Conservation (phyloP, 2,113 vertebrate species). For the Carassius gibelio region DNA sequence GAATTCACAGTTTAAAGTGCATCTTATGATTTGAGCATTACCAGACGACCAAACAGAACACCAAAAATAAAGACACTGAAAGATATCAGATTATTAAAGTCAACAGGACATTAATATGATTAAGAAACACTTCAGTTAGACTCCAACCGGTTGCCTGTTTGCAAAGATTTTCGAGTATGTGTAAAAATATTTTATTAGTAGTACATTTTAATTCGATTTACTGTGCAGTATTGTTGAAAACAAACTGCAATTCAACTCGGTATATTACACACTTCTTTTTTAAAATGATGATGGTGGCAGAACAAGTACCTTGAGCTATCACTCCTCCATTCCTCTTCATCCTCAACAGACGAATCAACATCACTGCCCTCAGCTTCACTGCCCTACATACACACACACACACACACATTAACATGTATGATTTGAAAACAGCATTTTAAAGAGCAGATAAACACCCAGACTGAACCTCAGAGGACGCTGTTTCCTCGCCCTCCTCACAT, state of each 20-base stretch:
- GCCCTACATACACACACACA: slow-evolving; percentile 71
- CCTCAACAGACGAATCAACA: slow-evolving; percentile 82
- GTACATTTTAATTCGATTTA: neutral
- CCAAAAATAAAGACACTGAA: too few species aligned
- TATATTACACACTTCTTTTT: neutral
- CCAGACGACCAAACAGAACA: too few species aligned
- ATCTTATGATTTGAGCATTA: too few species aligned
- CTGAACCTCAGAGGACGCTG: slow-evolving; percentile 75
- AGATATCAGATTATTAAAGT: too few species aligned
- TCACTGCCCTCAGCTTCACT: slow-evolving; percentile 84
- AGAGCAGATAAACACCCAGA: neutral
- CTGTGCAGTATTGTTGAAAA: neutral
- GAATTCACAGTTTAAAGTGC: neutral
- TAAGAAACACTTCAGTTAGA: too few species aligned
- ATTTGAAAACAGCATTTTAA: neutral
- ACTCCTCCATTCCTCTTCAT: slow-evolving; percentile 90
- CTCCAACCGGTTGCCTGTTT: neutral
- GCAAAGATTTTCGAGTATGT: neutral
- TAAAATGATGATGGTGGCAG: neutral
- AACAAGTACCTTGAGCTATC: slow-evolving; percentile 85
- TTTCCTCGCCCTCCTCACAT: slow-evolving; percentile 87
- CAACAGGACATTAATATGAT: neutral
- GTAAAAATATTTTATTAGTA: neutral
- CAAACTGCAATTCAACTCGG: too few species aligned
- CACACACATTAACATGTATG: neutral